Percentiles rank a stretch among this genome's conserved stretches.
These are phyloP conservation scores for Acleris emargana DNA, from an alignment of 2,888 invertebrate genomes.

Conservation along the genomic window DNA sequence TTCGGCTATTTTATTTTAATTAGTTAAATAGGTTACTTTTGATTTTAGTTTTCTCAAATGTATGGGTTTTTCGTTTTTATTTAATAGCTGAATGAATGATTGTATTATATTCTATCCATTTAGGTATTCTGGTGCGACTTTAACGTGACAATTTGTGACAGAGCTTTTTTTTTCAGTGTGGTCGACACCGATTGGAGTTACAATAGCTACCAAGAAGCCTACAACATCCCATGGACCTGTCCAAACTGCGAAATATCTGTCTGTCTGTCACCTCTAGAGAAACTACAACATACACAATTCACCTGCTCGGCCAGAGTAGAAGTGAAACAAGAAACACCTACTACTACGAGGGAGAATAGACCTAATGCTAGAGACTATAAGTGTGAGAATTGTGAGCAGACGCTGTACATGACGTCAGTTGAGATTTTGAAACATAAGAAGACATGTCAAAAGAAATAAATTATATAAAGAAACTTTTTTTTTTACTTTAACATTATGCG, in stretches of 20 bases:
- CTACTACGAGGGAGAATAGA: conserved; percentile 57
- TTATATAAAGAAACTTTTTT: not conserved
- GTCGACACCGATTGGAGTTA: conserved; percentile 88
- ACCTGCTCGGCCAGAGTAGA: conserved; percentile 65
- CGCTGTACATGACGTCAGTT: conserved; percentile 88
- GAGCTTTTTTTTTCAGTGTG: conserved; percentile 72
- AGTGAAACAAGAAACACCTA: conserved; percentile 56
- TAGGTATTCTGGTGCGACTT: no score
- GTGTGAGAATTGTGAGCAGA: conserved; percentile 88
- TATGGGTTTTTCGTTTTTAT: no score
- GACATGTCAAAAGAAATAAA: conserved; percentile 76
- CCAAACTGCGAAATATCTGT: conserved; percentile 86
- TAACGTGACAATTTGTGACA: not conserved
- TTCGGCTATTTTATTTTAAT: no score
- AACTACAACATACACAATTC: conserved; percentile 88
- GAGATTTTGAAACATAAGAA: conserved; percentile 94
- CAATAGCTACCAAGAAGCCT: conserved; percentile 84
- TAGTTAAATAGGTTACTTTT: no score
- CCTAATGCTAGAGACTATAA: conserved; percentile 86
- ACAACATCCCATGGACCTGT: conserved; percentile 88
- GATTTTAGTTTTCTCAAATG: no score
- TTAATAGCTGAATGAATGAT: no score
- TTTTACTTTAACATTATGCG: no score
- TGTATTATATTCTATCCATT: no score
- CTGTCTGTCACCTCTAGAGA: conserved; percentile 86